These are phyloP conservation scores for Drosophila diplacantha DNA, from an alignment of 2,888 invertebrate species.

Conservation along the genomic window DNA sequence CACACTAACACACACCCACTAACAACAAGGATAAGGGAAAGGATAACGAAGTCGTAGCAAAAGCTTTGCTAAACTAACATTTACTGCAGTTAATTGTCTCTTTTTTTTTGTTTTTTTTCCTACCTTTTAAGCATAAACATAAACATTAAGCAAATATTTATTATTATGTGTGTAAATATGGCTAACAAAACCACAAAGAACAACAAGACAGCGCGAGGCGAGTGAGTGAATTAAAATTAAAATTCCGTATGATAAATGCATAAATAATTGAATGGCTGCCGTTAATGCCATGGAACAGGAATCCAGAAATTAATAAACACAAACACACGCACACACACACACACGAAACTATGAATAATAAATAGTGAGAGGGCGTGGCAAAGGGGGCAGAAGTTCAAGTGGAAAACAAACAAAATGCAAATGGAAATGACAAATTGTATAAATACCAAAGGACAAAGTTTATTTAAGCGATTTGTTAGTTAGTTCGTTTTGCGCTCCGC, in stretches of 20 bases:
- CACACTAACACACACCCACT: constrained; percentile 23
- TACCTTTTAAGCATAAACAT: constrained; percentile 13
- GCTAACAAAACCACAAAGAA: constrained; percentile 10
- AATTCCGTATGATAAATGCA: constrained; percentile 44
- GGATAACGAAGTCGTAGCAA: neutral
- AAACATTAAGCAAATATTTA: constrained; percentile 50
- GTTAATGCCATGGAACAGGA: constrained; percentile 45
- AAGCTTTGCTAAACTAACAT: constrained; percentile 1
- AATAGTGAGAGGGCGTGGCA: constrained; percentile 34
- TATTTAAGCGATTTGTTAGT: constrained; percentile 70
- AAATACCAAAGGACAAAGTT: constrained; percentile 58
- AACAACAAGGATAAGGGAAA: neutral
- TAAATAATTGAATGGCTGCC: constrained; percentile 53
- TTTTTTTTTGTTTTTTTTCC: neutral
- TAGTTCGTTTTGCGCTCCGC: constrained; percentile 32
- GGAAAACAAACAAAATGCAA: constrained; percentile 59
- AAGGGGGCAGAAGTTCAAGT: neutral
- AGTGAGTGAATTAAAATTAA: constrained; percentile 40
- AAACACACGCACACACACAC: constrained; percentile 24
- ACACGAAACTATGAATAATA: constrained; percentile 64
- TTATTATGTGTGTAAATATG: constrained; percentile 51
- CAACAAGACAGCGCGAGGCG: constrained; percentile 1
- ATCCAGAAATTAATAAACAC: constrained; percentile 59
- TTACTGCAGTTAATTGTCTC: constrained; percentile 16
- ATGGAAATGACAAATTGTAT: constrained; percentile 65